A percentile compares a stretch with the other conserved stretches of the same genome.
Conservation (phyloP, 2,888 invertebrate genomes). For the Drosophila mayaguana region DNA sequence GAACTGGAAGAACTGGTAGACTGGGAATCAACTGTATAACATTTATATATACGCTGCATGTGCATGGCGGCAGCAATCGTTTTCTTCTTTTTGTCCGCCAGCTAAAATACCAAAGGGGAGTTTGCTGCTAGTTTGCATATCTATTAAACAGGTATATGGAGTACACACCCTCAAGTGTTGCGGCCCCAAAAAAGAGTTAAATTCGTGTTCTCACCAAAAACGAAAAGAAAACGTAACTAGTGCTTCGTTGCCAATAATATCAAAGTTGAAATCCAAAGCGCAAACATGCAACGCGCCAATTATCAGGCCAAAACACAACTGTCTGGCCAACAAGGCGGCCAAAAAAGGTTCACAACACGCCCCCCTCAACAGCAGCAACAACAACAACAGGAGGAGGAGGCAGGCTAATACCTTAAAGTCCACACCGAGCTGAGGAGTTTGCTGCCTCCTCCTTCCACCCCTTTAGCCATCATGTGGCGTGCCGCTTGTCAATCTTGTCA, state of each 20-base stretch:
- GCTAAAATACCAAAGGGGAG: conserved; percentile 59
- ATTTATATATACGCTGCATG: conserved; percentile 9
- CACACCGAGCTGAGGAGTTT: background rate
- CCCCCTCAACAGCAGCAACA: background rate
- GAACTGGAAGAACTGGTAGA: conserved; percentile 43
- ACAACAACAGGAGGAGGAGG: background rate
- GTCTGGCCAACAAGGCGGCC: conserved; percentile 48
- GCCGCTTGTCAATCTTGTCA: conserved; percentile 76
- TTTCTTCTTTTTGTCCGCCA: background rate
- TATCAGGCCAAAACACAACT: conserved; percentile 52
- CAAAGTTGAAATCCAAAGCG: conserved; percentile 69
- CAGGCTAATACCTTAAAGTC: background rate
- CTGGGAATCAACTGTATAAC: conserved; percentile 32
- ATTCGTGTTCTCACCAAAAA: conserved; percentile 63
- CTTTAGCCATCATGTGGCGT: conserved; percentile 52
- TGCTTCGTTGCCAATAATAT: conserved; percentile 53
- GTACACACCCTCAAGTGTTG: conserved; percentile 48
- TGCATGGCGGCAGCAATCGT: conserved; percentile 42
- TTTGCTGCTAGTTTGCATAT: conserved; percentile 61
- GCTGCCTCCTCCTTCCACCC: conserved; percentile 13
- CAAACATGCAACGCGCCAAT: conserved; percentile 73
- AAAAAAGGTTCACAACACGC: conserved; percentile 57
- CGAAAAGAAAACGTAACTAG: conserved; percentile 21
- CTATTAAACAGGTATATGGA: conserved; percentile 35
- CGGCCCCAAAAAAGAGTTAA: conserved; percentile 16